Percentiles rank a stretch among this genome's conserved stretches.
Conservation (phyloP, 2,888 invertebrate genomes). For the Drosophila barbarae region DNA sequence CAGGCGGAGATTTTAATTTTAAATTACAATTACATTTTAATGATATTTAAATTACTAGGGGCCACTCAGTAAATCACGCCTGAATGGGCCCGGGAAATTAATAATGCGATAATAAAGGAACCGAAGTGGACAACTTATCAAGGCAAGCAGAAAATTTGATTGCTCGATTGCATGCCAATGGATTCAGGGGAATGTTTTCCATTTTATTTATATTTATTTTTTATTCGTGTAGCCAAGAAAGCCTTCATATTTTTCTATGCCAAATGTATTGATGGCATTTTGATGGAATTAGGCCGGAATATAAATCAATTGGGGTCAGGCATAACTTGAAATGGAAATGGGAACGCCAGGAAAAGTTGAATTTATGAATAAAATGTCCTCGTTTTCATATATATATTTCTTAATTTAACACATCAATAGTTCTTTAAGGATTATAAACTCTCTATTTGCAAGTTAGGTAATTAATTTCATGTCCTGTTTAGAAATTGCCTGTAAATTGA, state of each 20-base stretch:
- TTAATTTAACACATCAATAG: slow-evolving; percentile 3
- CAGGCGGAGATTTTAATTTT: slow-evolving; percentile 55
- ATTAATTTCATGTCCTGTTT: not conserved
- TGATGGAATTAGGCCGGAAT: slow-evolving; percentile 17
- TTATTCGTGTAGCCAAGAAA: not conserved
- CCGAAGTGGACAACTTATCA: slow-evolving; percentile 19
- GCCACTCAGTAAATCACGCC: slow-evolving; percentile 19
- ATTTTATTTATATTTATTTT: not conserved
- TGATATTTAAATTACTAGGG: slow-evolving; percentile 43
- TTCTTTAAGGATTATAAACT: not conserved
- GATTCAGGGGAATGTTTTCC: slow-evolving; percentile 8
- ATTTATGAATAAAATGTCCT: slow-evolving; percentile 7
- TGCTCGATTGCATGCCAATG: slow-evolving; percentile 14
- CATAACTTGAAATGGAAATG: not conserved
- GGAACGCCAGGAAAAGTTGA: not conserved
- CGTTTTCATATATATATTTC: not conserved
- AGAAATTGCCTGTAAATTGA: slow-evolving; percentile 5
- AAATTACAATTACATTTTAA: slow-evolving; percentile 57
- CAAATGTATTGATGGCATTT: slow-evolving; percentile 10
- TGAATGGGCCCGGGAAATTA: slow-evolving; percentile 24
- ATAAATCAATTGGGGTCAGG: slow-evolving; percentile 11
- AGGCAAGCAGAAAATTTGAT: slow-evolving; percentile 18
- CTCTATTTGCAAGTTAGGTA: not conserved
- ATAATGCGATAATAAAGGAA: slow-evolving; percentile 22
- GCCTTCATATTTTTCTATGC: not conserved